Conservation (phyloP, 2,888 invertebrate species). For the Torymus texanus region DNA sequence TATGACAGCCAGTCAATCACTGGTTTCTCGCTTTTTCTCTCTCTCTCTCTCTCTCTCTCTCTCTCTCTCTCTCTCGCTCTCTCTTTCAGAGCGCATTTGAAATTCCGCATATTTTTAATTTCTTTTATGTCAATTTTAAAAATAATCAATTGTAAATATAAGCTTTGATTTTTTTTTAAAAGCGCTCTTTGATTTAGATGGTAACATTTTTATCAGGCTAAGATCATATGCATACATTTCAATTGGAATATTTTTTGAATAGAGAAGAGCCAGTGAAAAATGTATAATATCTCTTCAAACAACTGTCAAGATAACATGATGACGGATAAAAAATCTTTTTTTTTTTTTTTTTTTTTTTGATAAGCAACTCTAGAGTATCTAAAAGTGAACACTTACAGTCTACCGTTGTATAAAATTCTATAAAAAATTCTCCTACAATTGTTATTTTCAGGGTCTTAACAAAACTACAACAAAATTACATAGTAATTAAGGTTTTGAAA, state of each 20-base stretch:
- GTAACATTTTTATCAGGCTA: slow-evolving; percentile 17
- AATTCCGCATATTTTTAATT: slow-evolving; percentile 55
- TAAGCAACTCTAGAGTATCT: no score
- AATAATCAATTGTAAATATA: slow-evolving; percentile 44
- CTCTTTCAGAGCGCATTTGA: slow-evolving; percentile 52
- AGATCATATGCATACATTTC: slow-evolving; percentile 10
- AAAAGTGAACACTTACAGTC: no score
- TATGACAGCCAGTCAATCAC: slow-evolving; percentile 55
- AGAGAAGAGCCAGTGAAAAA: not conserved
- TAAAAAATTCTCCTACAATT: no score
- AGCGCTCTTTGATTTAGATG: not conserved
- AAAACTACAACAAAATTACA: no score
- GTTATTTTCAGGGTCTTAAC: no score
- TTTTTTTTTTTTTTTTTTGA: no score
- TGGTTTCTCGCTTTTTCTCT: slow-evolving; percentile 15
- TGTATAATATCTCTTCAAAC: slow-evolving; percentile 12
- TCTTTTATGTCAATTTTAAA: slow-evolving; percentile 47
- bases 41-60: slow-evolving; percentile 7
- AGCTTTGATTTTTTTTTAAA: slow-evolving; percentile 35
- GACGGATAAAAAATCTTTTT: no score
- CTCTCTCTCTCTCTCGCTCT: not conserved
- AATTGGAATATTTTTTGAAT: slow-evolving; percentile 9
- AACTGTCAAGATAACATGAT: not conserved
- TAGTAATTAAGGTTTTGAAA: no score
- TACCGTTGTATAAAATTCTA: no score